phyloP scores from a whole-genome alignment of 2,888 invertebrate species.

The Isotomurus palustris region DNA sequence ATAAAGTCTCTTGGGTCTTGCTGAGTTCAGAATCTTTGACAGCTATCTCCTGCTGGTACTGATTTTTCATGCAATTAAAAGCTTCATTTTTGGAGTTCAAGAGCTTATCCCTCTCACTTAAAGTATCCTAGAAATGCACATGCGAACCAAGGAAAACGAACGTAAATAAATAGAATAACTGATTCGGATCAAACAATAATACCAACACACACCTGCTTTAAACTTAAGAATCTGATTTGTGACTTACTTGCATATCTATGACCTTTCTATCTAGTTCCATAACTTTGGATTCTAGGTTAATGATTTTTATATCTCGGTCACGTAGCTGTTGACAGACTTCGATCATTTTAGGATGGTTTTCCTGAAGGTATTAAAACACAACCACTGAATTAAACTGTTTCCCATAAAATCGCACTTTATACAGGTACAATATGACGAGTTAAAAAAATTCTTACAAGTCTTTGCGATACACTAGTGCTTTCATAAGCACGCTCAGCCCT shows the following conservation, averaged over 20 bases:
- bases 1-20: constrained; percentile 28
- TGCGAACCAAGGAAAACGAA: not conserved
- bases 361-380: constrained; percentile 11
- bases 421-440: not conserved
- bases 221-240: not conserved
- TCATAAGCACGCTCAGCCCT: constrained; percentile 11
- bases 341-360: constrained; percentile 27
- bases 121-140: constrained; percentile 21
- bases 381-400: not conserved
- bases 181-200: not conserved
- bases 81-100: constrained; percentile 35
- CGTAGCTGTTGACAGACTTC: constrained; percentile 32
- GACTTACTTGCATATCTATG: constrained; percentile 28
- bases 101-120: constrained; percentile 34
- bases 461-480: not conserved
- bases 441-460: not conserved
- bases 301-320: constrained; percentile 30
- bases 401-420: not conserved
- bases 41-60: constrained; percentile 27
- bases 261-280: constrained; percentile 26
- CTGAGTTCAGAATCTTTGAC: constrained; percentile 31
- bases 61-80: constrained; percentile 24
- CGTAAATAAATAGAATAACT: not conserved
- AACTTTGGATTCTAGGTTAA: constrained; percentile 28
- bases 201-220: not conserved